Conservation (phyloP, 2,797 vertebrate species). For the Peromyscus aztecus region DNA sequence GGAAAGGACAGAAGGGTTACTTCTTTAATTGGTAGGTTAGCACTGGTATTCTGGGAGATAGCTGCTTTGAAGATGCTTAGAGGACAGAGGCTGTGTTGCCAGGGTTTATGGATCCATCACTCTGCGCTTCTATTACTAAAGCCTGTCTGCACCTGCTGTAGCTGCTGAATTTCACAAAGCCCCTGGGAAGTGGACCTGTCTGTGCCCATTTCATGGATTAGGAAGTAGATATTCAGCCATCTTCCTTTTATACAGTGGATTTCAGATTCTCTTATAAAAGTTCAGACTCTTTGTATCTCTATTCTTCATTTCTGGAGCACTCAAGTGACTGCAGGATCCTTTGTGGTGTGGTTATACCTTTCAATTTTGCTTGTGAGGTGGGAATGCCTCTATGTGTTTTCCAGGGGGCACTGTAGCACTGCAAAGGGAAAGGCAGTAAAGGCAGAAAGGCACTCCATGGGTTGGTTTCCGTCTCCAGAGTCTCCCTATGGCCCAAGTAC, state of each 20-base stretch:
- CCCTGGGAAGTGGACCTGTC: background rate
- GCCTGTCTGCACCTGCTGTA: background rate
- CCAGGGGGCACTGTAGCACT: background rate
- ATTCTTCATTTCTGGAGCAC: background rate
- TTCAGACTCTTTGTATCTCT: background rate
- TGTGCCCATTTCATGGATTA: background rate
- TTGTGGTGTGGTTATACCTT: background rate
- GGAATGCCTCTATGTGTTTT: background rate
- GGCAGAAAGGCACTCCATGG: background rate
- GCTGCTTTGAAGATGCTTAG: background rate
- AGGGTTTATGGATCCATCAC: background rate
- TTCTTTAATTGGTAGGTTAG: background rate
- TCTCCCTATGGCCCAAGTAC: background rate
- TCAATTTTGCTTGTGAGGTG: background rate
- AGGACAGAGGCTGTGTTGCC: background rate
- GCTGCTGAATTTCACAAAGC: background rate
- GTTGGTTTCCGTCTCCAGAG: background rate
- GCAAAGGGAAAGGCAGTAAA: background rate
- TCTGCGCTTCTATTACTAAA: background rate
- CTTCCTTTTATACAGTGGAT: background rate
- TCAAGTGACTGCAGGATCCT: background rate
- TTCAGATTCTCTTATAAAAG: background rate
- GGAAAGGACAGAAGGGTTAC: background rate
- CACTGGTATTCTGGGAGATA: background rate
- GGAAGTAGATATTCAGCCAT: background rate